These are phyloP conservation scores for Melierax canorus DNA, from an alignment of 2,113 vertebrate species.

Conservation along the genomic window DNA sequence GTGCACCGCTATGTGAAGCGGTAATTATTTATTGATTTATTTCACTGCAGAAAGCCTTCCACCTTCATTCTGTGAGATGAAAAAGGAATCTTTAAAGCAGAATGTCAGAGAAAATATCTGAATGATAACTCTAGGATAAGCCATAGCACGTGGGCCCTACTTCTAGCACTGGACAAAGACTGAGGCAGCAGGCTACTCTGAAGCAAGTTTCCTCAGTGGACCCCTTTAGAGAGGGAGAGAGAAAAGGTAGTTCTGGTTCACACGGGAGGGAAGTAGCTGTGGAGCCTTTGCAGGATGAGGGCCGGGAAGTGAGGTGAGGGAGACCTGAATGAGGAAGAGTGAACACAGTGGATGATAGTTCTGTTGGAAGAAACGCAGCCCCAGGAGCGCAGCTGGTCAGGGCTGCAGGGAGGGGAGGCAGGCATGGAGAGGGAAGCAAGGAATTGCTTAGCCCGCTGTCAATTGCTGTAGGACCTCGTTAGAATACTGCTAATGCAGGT, in stretches of 20 bases:
- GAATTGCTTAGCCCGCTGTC: not conserved
- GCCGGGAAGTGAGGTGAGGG: not conserved
- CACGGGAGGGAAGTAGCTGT: not conserved
- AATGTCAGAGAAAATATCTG: not conserved
- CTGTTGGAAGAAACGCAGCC: not conserved
- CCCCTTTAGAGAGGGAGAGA: fast-evolving
- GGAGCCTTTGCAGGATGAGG: not conserved
- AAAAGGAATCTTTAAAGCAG: not conserved
- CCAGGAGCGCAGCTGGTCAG: not conserved
- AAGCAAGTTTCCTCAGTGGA: not conserved
- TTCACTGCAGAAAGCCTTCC: not conserved
- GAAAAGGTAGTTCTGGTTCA: not conserved
- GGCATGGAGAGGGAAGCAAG: not conserved
- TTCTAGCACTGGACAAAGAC: not conserved
- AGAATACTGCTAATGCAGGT: fast-evolving
- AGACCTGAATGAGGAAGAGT: not conserved
- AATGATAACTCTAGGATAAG: not conserved
- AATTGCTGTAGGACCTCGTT: not conserved
- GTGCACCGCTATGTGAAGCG: not conserved
- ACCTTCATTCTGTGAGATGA: not conserved
- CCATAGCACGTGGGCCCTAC: not conserved
- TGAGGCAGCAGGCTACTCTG: not conserved
- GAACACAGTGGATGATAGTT: not conserved
- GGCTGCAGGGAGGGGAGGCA: not conserved
- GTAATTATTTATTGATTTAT: conserved; percentile 58